Evolutionary conservation across 1,140 invertebrate species (phyloP).

Genomic region (Triops longicaudatus): DNA sequence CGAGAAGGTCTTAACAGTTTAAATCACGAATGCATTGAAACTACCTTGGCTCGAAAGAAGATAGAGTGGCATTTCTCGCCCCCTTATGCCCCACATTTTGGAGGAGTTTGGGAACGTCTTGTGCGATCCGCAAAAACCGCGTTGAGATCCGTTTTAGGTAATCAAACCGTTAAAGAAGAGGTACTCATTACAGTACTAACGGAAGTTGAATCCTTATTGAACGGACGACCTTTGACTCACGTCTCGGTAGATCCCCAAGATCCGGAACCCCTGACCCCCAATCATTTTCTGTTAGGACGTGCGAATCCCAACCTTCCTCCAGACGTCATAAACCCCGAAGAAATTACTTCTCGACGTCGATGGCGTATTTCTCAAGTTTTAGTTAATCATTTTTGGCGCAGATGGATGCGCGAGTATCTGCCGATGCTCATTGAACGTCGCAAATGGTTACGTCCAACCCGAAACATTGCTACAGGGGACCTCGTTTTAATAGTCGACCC

Average conservation of each 20-base stretch:
- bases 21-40: background rate
- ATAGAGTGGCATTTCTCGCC: constrained; percentile 12
- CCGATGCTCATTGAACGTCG: constrained; percentile 16
- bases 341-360: background rate
- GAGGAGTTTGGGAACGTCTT: constrained; percentile 32
- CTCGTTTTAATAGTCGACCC: constrained; percentile 21
- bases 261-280: constrained; percentile 24
- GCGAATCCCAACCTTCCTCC: constrained; percentile 12
- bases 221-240: constrained; percentile 23
- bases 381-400: constrained; percentile 14
- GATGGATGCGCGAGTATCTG: constrained; percentile 17
- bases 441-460: constrained; percentile 23
- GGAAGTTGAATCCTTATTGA: constrained; percentile 21
- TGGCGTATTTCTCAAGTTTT: constrained; percentile 21
- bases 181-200: constrained; percentile 33
- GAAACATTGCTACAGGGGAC: constrained; percentile 21
- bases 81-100: constrained; percentile 6
- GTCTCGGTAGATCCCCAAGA: constrained; percentile 20
- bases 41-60: background rate
- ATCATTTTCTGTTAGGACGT: constrained; percentile 24
- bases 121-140: constrained; percentile 30
- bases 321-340: background rate
- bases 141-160: constrained; percentile 27
- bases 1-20: background rate
- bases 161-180: constrained; percentile 34